Percentiles rank a stretch among this genome's conserved stretches.
These are phyloP conservation scores for Hyphantria cunea DNA, from an alignment of 1,140 invertebrate species.

Conservation along the genomic window DNA sequence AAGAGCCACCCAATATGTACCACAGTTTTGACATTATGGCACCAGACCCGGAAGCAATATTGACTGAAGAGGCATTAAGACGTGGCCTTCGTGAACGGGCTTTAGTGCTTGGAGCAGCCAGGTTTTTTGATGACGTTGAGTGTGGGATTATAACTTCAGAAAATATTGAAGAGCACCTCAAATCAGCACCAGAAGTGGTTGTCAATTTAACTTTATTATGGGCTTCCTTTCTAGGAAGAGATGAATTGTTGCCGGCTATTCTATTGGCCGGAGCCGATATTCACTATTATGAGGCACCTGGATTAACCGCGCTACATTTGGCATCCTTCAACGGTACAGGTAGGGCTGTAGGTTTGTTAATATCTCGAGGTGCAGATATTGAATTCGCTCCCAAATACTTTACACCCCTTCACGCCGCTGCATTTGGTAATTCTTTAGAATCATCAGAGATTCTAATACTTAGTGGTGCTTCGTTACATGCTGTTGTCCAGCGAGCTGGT, in stretches of 20 bases:
- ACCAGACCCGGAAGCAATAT: conserved; percentile 83
- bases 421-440: conserved; percentile 80
- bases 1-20: conserved; percentile 84
- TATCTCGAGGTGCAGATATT: conserved; percentile 81
- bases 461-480: conserved; percentile 75
- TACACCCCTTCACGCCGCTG: conserved; percentile 83
- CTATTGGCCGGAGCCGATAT: conserved; percentile 80
- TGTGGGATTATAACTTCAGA: conserved; percentile 78
- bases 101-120: conserved; percentile 81
- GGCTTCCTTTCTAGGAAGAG: conserved; percentile 76
- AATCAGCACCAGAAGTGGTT: conserved; percentile 71
- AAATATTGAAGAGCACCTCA: conserved; percentile 73
- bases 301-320: conserved; percentile 82
- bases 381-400: conserved; percentile 80
- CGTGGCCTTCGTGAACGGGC: conserved; percentile 84
- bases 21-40: conserved; percentile 83
- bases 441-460: conserved; percentile 80
- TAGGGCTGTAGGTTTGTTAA: conserved; percentile 80
- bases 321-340: conserved; percentile 83
- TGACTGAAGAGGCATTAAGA: conserved; percentile 84
- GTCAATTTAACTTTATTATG: conserved; percentile 72
- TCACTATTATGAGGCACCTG: conserved; percentile 79
- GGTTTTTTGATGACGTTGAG: conserved; percentile 85
- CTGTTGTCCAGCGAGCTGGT: conserved; percentile 70
- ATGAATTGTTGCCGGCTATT: conserved; percentile 77